Evolutionary conservation across 1,140 invertebrate species (phyloP).

Genomic region (Drosophila kohkoa): DNA sequence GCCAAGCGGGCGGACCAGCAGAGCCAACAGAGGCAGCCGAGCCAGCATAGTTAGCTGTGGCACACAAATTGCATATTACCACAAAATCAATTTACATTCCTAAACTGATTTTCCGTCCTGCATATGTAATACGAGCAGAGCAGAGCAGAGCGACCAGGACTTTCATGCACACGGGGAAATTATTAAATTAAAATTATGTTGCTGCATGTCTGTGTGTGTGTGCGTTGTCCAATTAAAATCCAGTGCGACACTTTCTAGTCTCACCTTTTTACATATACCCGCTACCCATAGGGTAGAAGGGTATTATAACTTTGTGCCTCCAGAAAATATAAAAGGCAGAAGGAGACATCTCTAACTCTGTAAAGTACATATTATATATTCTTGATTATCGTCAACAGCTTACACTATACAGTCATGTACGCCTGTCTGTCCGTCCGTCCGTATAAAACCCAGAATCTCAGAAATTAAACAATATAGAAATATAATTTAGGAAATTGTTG

Average conservation of each 20-base stretch:
- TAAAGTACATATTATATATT: too few species aligned
- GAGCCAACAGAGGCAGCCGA: slow-evolving; percentile 18
- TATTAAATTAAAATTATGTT: slow-evolving; percentile 82
- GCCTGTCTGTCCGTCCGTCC: too few species aligned
- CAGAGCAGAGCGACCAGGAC: neutral
- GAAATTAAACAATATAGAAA: too few species aligned
- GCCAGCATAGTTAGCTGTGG: slow-evolving; percentile 19
- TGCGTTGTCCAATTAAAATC: slow-evolving; percentile 67
- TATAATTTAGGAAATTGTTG: too few species aligned
- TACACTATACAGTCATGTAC: too few species aligned
- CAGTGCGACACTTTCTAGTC: slow-evolving; percentile 37
- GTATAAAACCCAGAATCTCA: too few species aligned
- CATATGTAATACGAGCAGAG: slow-evolving; percentile 36
- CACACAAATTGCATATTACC: slow-evolving; percentile 80
- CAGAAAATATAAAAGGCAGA: too few species aligned
- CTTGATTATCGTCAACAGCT: too few species aligned
- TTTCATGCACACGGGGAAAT: slow-evolving; percentile 65
- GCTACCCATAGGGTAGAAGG: too few species aligned
- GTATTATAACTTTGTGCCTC: too few species aligned
- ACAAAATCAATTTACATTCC: slow-evolving; percentile 82
- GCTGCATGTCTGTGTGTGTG: slow-evolving; percentile 35
- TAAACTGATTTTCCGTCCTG: slow-evolving; percentile 73
- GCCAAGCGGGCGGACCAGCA: slow-evolving; percentile 19
- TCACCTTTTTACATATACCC: too few species aligned
- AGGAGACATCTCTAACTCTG: too few species aligned